Evolutionary conservation across 1,140 invertebrate species (phyloP).

Genomic region (Caenorhabditis tropicalis): DNA sequence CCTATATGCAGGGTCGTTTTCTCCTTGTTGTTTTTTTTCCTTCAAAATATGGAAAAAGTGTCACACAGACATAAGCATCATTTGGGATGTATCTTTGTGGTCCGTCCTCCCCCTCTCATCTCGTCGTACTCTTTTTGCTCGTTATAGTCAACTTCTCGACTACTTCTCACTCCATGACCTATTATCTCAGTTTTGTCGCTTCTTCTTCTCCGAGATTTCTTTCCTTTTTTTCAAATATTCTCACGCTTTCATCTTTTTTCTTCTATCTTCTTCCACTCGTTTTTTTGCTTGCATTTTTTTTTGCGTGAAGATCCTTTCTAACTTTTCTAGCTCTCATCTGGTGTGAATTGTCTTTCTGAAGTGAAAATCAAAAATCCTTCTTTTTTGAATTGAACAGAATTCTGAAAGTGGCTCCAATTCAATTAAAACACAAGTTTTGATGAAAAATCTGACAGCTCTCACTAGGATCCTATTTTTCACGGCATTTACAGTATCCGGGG

Average conservation of each 20-base stretch:
- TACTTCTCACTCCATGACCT: conserved; percentile 27
- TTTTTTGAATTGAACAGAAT: too few species aligned
- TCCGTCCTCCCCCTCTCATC: not conserved
- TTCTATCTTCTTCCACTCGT: conserved; percentile 12
- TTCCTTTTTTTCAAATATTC: conserved; percentile 16
- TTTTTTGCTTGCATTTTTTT: not conserved
- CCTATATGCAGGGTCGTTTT: not conserved
- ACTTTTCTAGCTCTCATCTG: not conserved
- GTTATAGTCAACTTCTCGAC: conserved; percentile 1
- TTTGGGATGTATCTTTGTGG: conserved; percentile 15
- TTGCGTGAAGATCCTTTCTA: not conserved
- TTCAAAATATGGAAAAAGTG: not conserved
- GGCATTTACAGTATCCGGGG: too few species aligned
- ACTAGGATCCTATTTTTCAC: too few species aligned
- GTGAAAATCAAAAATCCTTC: too few species aligned
- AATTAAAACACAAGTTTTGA: too few species aligned
- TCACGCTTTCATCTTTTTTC: conserved; percentile 37
- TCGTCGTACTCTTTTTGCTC: conserved; percentile 15
- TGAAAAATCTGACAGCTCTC: too few species aligned
- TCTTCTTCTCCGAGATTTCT: not conserved
- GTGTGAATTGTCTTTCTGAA: not conserved
- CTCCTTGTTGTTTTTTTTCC: not conserved
- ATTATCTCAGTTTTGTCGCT: conserved; percentile 36
- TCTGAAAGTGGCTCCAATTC: too few species aligned
- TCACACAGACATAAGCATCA: conserved; percentile 30